Evolutionary conservation across 2,888 invertebrate genomes (phyloP).

Genomic region (Trichopoda pennipes): DNA sequence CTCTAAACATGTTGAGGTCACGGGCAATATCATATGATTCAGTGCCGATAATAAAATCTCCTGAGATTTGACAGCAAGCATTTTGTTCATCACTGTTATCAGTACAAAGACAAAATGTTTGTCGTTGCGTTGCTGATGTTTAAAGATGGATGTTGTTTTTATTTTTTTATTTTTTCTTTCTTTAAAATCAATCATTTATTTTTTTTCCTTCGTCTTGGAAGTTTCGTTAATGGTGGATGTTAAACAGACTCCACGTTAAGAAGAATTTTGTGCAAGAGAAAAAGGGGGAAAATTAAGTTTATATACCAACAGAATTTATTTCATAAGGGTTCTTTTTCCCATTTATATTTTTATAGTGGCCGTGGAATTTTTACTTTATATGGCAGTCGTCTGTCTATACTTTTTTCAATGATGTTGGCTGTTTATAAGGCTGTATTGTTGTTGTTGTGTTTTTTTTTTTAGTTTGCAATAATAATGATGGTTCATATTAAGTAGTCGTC

Average conservation of each 20-base stretch:
- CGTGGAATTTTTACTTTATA: conserved; percentile 49
- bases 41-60: too few species aligned
- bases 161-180: too few species aligned
- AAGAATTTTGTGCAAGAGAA: conserved; percentile 48
- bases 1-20: too few species aligned
- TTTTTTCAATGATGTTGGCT: conserved; percentile 30
- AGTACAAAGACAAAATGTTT: conserved; percentile 1
- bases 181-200: conserved; percentile 22
- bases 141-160: conserved; percentile 46
- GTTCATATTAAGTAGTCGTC: conserved; percentile 56
- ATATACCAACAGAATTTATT: conserved; percentile 27
- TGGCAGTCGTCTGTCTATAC: conserved; percentile 31
- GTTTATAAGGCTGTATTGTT: conserved; percentile 33
- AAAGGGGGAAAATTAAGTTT: conserved; percentile 40
- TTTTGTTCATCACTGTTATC: conserved; percentile 21
- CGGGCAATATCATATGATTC: too few species aligned
- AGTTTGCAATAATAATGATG: conserved; percentile 44
- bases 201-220: conserved; percentile 9
- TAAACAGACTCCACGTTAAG: conserved; percentile 34
- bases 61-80: too few species aligned
- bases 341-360: conserved; percentile 45
- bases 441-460: conserved; percentile 16
- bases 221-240: conserved; percentile 52
- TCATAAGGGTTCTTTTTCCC: conserved; percentile 50
- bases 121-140: neutral